Evolutionary conservation across 2,888 invertebrate genomes (phyloP).

Genomic region (Pedicia rivosa): DNA sequence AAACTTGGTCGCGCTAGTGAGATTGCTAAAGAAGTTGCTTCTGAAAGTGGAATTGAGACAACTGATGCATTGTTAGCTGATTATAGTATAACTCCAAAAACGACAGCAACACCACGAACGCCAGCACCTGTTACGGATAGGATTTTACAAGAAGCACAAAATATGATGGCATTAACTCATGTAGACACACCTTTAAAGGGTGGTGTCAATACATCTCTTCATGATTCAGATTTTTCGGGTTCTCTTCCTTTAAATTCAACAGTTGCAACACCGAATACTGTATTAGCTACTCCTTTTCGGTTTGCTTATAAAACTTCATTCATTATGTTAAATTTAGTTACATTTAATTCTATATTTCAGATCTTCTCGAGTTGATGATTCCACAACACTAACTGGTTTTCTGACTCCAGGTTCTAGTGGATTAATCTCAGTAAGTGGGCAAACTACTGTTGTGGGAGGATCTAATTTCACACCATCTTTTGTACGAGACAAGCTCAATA

Average conservation of each 20-base stretch:
- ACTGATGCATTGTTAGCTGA: slow-evolving; percentile 82
- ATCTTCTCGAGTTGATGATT: slow-evolving; percentile 48
- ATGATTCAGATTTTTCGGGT: slow-evolving; percentile 76
- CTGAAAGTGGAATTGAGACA: slow-evolving; percentile 56
- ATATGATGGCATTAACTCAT: slow-evolving; percentile 94
- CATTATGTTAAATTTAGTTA: slow-evolving; percentile 12
- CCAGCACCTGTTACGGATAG: slow-evolving; percentile 72
- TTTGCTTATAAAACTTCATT: slow-evolving; percentile 19
- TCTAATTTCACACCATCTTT: slow-evolving; percentile 48
- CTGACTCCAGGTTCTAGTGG: slow-evolving; percentile 34
- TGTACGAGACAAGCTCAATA: slow-evolving; percentile 83
- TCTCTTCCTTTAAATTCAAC: slow-evolving; percentile 55
- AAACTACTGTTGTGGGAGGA: slow-evolving; percentile 28
- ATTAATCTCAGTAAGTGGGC: neutral
- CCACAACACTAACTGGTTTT: slow-evolving; percentile 44
- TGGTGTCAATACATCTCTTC: slow-evolving; percentile 86
- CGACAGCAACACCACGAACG: slow-evolving; percentile 65
- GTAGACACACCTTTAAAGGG: slow-evolving; percentile 96
- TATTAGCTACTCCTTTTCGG: slow-evolving; percentile 75
- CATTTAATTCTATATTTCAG: slow-evolving; percentile 19
- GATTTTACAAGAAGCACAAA: slow-evolving; percentile 89
- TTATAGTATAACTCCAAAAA: slow-evolving; percentile 65
- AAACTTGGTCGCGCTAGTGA: slow-evolving; percentile 85
- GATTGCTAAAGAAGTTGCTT: slow-evolving; percentile 74
- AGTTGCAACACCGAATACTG: slow-evolving; percentile 78